Conservation (phyloP, 2,113 vertebrate genomes). For the Turdus rufiventris region DNA sequence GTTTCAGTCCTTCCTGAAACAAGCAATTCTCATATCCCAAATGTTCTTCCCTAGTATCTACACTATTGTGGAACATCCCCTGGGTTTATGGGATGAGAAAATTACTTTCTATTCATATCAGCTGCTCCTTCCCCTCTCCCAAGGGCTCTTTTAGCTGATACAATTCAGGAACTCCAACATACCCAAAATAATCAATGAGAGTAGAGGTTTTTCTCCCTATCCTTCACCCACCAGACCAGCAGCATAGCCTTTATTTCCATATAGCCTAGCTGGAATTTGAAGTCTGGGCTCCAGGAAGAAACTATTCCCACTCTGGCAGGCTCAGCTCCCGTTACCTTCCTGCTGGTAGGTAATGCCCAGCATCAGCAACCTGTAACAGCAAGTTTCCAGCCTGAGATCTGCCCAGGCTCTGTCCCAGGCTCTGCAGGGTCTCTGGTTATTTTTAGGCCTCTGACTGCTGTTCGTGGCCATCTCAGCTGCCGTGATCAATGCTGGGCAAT, state of each 20-base stretch:
- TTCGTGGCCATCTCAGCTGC: background rate
- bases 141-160: background rate
- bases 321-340: background rate
- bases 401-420: background rate
- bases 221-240: background rate
- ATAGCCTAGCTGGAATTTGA: background rate
- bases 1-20: background rate
- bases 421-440: background rate
- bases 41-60: background rate
- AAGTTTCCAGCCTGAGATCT: background rate
- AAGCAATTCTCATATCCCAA: background rate
- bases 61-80: background rate
- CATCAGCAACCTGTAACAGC: background rate
- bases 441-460: background rate
- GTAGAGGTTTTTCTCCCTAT: background rate
- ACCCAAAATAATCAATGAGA: background rate
- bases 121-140: background rate
- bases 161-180: background rate
- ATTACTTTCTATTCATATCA: background rate
- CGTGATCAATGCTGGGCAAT: background rate
- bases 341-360: background rate
- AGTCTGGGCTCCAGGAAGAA: background rate
- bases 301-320: background rate
- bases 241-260: background rate
- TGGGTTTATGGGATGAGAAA: background rate